Conservation (phyloP, 2,797 vertebrate species). For the Lophotriccus pileatus region DNA sequence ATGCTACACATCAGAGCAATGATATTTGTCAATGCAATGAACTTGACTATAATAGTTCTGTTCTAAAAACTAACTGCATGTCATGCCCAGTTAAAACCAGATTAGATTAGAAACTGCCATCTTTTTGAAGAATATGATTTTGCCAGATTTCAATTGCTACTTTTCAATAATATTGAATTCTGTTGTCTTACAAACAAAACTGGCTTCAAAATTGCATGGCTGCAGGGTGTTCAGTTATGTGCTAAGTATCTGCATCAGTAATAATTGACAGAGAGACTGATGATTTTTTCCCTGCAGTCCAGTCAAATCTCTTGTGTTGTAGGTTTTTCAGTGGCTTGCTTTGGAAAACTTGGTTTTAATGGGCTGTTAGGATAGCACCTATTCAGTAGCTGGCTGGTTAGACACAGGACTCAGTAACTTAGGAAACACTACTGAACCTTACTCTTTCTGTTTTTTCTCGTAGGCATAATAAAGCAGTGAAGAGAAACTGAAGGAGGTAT, state of each 20-base stretch:
- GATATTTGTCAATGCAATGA: background rate
- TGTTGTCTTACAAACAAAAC: background rate
- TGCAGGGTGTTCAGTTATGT: background rate
- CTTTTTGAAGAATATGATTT: background rate
- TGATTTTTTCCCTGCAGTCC: background rate
- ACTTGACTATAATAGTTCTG: background rate
- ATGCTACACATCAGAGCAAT: background rate
- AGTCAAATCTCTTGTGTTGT: background rate
- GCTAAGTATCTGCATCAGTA: background rate
- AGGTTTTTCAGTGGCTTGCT: background rate
- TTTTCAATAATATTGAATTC: background rate
- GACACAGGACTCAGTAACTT: slow-evolving; percentile 70
- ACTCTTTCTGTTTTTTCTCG: slow-evolving; percentile 22
- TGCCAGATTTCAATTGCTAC: background rate
- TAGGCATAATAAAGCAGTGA: background rate
- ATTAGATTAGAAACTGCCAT: background rate
- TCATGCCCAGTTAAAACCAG: background rate
- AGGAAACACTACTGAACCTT: slow-evolving; percentile 63
- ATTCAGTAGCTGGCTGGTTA: slow-evolving; percentile 73
- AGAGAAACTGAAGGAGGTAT: background rate
- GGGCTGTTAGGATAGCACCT: slow-evolving; percentile 50
- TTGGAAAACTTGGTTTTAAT: background rate
- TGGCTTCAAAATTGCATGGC: background rate
- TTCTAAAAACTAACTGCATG: background rate
- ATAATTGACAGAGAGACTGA: background rate